These are phyloP conservation scores for Hippocampus guttulatus DNA, from an alignment of 2,113 vertebrate genomes.

Conservation along the genomic window DNA sequence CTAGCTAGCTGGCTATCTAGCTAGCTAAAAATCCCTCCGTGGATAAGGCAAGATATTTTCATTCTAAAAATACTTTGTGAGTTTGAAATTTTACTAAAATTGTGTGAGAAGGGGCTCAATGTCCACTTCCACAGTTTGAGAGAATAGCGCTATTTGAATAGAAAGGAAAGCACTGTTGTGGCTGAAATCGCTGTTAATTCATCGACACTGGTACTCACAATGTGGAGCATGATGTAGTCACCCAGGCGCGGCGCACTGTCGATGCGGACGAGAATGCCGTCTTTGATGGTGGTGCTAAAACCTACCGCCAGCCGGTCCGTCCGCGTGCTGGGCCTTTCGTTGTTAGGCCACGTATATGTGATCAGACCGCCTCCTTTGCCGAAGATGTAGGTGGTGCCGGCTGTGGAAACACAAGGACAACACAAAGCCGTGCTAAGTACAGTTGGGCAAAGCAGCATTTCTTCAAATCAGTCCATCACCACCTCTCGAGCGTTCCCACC, in stretches of 20 bases:
- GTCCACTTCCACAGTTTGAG: no score
- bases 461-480: background rate
- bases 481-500: constrained; percentile 21
- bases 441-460: constrained; percentile 16
- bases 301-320: constrained; percentile 88
- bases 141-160: no score
- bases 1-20: no score
- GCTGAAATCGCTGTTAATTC: background rate
- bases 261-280: constrained; percentile 92
- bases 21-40: no score
- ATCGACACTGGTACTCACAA: constrained; percentile 76
- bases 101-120: no score
- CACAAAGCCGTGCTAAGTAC: background rate
- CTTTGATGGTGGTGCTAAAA: constrained; percentile 82
- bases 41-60: no score
- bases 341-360: constrained; percentile 93
- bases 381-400: constrained; percentile 95
- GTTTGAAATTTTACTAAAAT: no score
- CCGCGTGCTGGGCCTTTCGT: constrained; percentile 91
- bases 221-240: constrained; percentile 96
- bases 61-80: no score
- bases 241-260: constrained; percentile 94
- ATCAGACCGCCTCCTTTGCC: constrained; percentile 95
- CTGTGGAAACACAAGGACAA: constrained; percentile 65
- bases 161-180: background rate